phyloP scores from a whole-genome alignment of 23 tunicate genomes.

The Oikopleura albicans region DNA sequence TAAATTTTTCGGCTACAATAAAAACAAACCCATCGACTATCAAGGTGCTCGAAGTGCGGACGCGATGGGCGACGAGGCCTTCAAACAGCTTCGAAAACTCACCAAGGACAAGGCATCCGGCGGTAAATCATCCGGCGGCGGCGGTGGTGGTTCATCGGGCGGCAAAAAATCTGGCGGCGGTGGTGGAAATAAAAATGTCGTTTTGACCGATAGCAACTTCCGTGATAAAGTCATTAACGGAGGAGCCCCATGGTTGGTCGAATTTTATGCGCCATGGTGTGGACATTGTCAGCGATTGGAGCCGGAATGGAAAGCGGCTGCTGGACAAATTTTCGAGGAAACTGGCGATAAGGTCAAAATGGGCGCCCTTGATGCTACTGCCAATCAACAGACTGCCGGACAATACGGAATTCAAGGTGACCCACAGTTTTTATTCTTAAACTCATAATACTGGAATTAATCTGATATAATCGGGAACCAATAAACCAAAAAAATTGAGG shows the following conservation, averaged over 20 bases:
- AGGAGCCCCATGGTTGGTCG: slow-evolving; percentile 88
- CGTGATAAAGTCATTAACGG: slow-evolving; percentile 48
- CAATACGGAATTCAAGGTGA: slow-evolving; percentile 52
- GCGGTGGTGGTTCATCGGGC: not conserved
- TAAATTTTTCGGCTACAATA: slow-evolving; percentile 76
- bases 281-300: slow-evolving; percentile 96
- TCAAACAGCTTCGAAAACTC: slow-evolving; percentile 50
- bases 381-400: slow-evolving; percentile 34
- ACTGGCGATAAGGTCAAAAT: slow-evolving; percentile 51
- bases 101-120: slow-evolving; percentile 45
- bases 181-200: slow-evolving; percentile 39
- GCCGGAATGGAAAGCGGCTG: slow-evolving; percentile 87
- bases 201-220: slow-evolving; percentile 86
- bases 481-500: too few relatives aligned
- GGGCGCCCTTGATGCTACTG: slow-evolving; percentile 91
- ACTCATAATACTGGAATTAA: too few relatives aligned
- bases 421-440: too few relatives aligned
- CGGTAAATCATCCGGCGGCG: slow-evolving; percentile 18
- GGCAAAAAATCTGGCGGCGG: slow-evolving; percentile 23
- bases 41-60: slow-evolving; percentile 53
- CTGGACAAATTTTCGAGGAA: slow-evolving; percentile 41
- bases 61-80: slow-evolving; percentile 45
- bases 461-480: too few relatives aligned
- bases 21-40: slow-evolving; percentile 59
- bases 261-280: slow-evolving; percentile 98